Evolutionary conservation across 2,113 vertebrate species (phyloP).

Genomic region (Apodemus speciosus): DNA sequence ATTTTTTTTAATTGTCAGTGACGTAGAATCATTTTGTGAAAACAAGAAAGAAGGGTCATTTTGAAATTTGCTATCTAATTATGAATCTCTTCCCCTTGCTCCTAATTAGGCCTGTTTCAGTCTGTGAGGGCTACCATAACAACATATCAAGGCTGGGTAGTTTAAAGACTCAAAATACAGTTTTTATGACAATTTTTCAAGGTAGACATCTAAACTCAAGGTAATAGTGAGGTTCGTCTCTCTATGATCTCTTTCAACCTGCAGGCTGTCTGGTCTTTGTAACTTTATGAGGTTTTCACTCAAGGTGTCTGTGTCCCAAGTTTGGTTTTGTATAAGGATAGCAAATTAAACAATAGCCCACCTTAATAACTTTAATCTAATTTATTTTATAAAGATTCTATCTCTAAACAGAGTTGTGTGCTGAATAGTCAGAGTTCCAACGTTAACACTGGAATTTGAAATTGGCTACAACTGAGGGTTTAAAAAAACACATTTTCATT

Average conservation of each 20-base stretch:
- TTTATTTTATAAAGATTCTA: not conserved
- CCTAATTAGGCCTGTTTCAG: not conserved
- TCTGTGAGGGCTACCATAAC: not conserved
- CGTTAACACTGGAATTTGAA: not conserved
- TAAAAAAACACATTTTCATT: not conserved
- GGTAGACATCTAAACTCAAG: not conserved
- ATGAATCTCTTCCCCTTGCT: not conserved
- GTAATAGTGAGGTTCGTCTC: not conserved
- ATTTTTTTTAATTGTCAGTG: not conserved
- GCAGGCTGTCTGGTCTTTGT: not conserved
- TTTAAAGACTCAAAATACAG: not conserved
- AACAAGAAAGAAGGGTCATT: not conserved
- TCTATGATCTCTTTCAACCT: not conserved
- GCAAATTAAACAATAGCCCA: not conserved
- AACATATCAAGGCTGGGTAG: not conserved
- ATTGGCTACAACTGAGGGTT: not conserved
- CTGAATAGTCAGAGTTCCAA: not conserved
- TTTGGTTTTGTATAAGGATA: not conserved
- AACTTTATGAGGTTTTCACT: not conserved
- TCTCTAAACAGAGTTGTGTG: conserved; percentile 24
- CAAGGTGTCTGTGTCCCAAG: not conserved
- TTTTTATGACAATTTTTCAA: not conserved
- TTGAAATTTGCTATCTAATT: not conserved
- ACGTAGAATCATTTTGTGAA: not conserved
- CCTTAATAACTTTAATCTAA: conserved; percentile 13